Evolutionary conservation across 2,888 invertebrate species (phyloP).

Genomic region (Galerucella nymphaeae): DNA sequence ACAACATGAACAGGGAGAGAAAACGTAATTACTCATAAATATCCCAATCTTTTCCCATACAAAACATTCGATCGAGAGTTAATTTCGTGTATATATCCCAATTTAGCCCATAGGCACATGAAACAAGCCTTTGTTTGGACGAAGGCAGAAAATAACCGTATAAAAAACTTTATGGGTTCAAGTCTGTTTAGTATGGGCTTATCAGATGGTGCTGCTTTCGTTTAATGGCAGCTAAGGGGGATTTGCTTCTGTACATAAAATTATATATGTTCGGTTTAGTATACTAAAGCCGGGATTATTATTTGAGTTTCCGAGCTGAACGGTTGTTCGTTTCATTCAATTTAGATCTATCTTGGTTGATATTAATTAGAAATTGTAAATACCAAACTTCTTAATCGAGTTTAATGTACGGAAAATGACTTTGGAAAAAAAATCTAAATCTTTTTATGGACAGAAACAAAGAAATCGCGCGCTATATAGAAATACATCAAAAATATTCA

Average conservation of each 20-base stretch:
- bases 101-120: constrained; percentile 21
- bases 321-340: background rate
- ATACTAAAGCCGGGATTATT: constrained; percentile 28
- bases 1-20: constrained; percentile 3
- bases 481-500: constrained; percentile 3
- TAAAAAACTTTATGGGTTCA: constrained; percentile 36
- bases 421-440: too few species aligned
- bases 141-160: constrained; percentile 36
- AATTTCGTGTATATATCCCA: constrained; percentile 31
- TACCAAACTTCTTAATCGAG: background rate
- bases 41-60: constrained; percentile 12
- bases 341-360: background rate
- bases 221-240: constrained; percentile 35
- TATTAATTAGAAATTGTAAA: background rate
- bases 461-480: background rate
- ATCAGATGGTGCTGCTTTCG: constrained; percentile 36
- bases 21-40: constrained; percentile 14
- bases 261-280: constrained; percentile 28
- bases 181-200: constrained; percentile 36
- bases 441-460: constrained; percentile 15
- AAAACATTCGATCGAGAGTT: constrained; percentile 22
- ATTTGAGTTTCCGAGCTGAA: constrained; percentile 10
- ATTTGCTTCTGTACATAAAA: constrained; percentile 34
- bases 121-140: constrained; percentile 37
- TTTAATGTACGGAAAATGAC: background rate